phyloP scores from a whole-genome alignment of 2,888 invertebrate species.

The Trachelus tabidus region DNA sequence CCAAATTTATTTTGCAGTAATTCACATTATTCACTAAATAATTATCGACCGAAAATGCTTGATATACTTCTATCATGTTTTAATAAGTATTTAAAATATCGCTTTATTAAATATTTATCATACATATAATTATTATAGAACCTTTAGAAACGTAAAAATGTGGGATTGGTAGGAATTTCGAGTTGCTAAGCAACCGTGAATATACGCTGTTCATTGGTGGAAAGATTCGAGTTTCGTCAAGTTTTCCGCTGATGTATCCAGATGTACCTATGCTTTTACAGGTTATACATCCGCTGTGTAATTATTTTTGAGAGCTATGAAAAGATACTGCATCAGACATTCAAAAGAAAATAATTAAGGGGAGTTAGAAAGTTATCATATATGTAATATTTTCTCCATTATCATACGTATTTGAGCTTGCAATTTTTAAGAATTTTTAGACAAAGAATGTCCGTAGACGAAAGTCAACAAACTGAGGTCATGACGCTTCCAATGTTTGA shows the following conservation, averaged over 20 bases:
- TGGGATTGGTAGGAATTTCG: neutral
- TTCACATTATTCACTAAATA: neutral
- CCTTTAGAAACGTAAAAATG: neutral
- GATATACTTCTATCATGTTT: neutral
- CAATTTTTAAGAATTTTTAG: neutral
- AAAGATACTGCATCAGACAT: neutral
- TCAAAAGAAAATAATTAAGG: neutral
- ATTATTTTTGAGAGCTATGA: neutral
- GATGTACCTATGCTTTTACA: neutral
- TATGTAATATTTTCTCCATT: neutral
- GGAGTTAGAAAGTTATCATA: neutral
- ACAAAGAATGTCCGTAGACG: conserved; percentile 13
- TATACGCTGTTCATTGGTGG: neutral
- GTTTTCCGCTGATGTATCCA: neutral
- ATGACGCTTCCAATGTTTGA: conserved; percentile 24
- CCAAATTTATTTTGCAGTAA: neutral
- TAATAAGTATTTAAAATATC: neutral
- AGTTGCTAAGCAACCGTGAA: neutral
- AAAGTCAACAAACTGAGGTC: conserved; percentile 15
- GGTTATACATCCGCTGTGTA: neutral
- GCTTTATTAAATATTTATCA: neutral
- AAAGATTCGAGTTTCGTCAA: neutral
- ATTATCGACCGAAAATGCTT: neutral
- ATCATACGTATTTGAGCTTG: neutral
- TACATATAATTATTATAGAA: neutral